Evolutionary conservation across 2,888 invertebrate genomes (phyloP), one percentile per base, ranked within the genome.

Genomic region (Sialis lutaria): DNA sequence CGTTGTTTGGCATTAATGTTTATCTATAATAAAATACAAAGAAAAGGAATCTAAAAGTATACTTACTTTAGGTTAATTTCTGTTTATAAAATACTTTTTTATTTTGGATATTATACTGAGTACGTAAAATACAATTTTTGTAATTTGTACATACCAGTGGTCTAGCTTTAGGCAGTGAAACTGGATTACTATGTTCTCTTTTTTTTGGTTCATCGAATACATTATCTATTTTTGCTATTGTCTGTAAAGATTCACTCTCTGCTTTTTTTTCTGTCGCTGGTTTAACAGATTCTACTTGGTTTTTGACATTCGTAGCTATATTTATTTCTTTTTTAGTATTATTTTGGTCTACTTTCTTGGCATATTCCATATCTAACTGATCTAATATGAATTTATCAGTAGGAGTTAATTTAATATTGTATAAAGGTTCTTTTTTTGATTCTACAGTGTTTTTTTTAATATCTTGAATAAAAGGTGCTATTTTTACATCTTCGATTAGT

Each of bases 1-100:
- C 87, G 73, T 52, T 86, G 85, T 58, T 82, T 86, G 0, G 92
- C 83, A 53, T 73, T 74, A 49, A 70, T 68, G 55, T 75, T 76
- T 33, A 82, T 62, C 78, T 80, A 60, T 40, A 60, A 58, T 48
- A 48, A 50, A 52, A 52, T 45, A 34, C 33, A 45, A 31, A n/a
- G 2, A 30, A 8, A 9, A 53, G 4, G 42, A 32, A 42, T 10
- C 12, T 22, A 22, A 22, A 4, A 22, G 22, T 22, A 4, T 2
- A 22, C 4, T 22, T 22, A 22, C 22, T 22, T 2, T 22, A 22
- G 22, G 40, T 41, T 44, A 31, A 49, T 6, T 34, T 6, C 31
- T 10, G 10, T 30, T 13, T n/a, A 42, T 42, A 42, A 41, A 22
- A 22, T 22, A 13, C 1, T 13, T 5, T 22, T n/a, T 3, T 41